These are phyloP conservation scores for Nipponacmea schrenckii DNA, from an alignment of 2,888 invertebrate species.

Conservation along the genomic window DNA sequence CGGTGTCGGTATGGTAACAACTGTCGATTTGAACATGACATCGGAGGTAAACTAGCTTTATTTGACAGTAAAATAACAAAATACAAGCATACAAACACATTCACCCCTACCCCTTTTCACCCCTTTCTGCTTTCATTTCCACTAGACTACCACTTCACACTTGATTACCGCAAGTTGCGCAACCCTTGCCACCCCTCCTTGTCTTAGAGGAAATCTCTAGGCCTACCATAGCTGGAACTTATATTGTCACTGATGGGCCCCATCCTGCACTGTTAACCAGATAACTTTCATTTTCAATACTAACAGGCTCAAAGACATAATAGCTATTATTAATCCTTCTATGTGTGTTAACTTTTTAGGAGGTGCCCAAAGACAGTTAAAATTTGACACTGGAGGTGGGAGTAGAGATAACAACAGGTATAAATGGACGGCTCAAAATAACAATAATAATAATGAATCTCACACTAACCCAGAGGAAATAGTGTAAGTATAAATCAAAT, in stretches of 20 bases:
- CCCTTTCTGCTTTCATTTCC: background rate
- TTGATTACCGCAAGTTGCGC: too few relatives aligned
- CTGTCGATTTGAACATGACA: constrained; percentile 49
- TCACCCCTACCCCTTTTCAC: background rate
- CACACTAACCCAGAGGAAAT: constrained; percentile 40
- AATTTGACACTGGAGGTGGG: constrained; percentile 20
- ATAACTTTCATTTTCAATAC: too few relatives aligned
- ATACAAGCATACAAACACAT: too few relatives aligned
- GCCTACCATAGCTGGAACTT: too few relatives aligned
- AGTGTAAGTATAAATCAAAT: constrained; percentile 46
- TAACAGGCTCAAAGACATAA: too few relatives aligned
- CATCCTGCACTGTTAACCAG: too few relatives aligned
- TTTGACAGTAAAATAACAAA: background rate
- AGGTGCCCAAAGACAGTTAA: constrained; percentile 19
- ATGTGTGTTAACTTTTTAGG: constrained; percentile 21
- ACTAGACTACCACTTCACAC: too few relatives aligned
- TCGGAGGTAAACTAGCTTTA: constrained; percentile 34
- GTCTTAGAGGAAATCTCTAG: too few relatives aligned
- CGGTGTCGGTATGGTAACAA: constrained; percentile 44
- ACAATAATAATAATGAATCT: constrained; percentile 21
- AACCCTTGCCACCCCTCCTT: too few relatives aligned
- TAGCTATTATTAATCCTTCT: background rate
- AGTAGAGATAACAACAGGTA: constrained; percentile 36
- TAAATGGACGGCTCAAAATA: constrained; percentile 42
- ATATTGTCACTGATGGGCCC: too few relatives aligned